Conservation (phyloP, 2,888 invertebrate genomes). For the Ennomos quercinarius region DNA sequence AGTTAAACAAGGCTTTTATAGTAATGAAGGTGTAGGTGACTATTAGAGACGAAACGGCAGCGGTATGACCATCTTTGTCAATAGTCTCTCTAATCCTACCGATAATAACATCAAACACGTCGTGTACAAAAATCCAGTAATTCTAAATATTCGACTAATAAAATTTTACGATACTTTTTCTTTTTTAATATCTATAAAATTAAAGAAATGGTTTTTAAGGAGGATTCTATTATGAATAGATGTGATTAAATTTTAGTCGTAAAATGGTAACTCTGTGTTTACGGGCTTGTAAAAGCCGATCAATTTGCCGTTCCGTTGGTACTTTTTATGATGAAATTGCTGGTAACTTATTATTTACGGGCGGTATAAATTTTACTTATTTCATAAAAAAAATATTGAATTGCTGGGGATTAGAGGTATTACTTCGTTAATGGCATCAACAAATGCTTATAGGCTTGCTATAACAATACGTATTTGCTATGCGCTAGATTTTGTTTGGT, state of each 20-base stretch:
- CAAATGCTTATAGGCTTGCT: constrained; percentile 2
- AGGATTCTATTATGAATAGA: constrained; percentile 51
- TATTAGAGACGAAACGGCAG: constrained; percentile 46
- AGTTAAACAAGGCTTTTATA: background rate
- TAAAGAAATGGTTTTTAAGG: constrained; percentile 53
- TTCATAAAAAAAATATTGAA: constrained; percentile 37
- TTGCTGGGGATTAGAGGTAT: constrained; percentile 27
- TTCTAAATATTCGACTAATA: constrained; percentile 50
- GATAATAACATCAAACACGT: constrained; percentile 60
- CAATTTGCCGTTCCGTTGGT: constrained; percentile 48
- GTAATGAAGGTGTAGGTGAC: constrained; percentile 28
- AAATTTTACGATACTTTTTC: constrained; percentile 66
- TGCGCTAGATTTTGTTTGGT: too few relatives aligned
- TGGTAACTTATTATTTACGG: constrained; percentile 47
- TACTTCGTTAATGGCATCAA: constrained; percentile 22
- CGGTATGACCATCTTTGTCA: constrained; percentile 57
- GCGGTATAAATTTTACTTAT: constrained; percentile 43
- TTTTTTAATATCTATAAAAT: constrained; percentile 68
- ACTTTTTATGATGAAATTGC: constrained; percentile 44
- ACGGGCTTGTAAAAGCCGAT: constrained; percentile 48
- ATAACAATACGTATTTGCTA: too few relatives aligned
- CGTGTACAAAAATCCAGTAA: constrained; percentile 37
- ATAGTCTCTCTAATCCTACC: constrained; percentile 62
- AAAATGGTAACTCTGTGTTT: constrained; percentile 54
- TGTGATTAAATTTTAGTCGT: constrained; percentile 64